Base-by-base conservation (phyloP, 2,797 vertebrate genomes). In the Channa striata region DNA sequence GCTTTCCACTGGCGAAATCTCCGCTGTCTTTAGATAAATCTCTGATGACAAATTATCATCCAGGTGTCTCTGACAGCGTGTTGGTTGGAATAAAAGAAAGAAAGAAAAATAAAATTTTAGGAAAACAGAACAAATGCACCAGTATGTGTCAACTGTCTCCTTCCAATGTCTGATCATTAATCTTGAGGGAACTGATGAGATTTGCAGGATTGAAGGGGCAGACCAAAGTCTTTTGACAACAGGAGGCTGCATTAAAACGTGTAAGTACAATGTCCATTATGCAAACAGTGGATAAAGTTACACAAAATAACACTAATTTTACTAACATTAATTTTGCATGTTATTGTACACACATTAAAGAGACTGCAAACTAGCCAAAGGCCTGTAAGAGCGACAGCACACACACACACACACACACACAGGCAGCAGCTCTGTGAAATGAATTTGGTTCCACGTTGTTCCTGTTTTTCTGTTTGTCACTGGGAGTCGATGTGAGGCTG, bases 151-250 rank as follows among this genome's bases (percentile, higher is more conserved):
- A 19, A 1, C 17, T 56, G 56, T 42, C 13, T 8, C 21, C 39
- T 30, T 10, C 60, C 66, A 47, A 17, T 0, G 20, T 1, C 19
- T 0, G 0, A 2, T 1, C 47, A 42, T 79, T 37, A 61, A 57
- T 66, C 67, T 12, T 21, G 0, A 51, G 36, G 17, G 25, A 20
- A 11, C 49, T 71, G 61, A 67, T 74, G 67, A 58, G 46, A 71
- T 58, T 9, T 43, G 50, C 71, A 66, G 66, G 10, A 36, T 36
- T 57, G 17, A 10, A 13, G 37, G 25, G 48, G 34, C 12, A n/a
- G 13, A 42, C 1, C 37, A 39, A 39, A 11, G 6, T 30, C 25
- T 39, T 11, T 11, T 12, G 12, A 37, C 10, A 37, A 11, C 36
- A 37, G 37, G 11, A 37, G 37, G 11, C 12, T 39, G 11, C 3